A percentile compares a stretch with the other conserved stretches of the same genome.
These are phyloP conservation scores for Melinaea marsaeus DNA, from an alignment of 2,888 invertebrate species.

Conservation along the genomic window DNA sequence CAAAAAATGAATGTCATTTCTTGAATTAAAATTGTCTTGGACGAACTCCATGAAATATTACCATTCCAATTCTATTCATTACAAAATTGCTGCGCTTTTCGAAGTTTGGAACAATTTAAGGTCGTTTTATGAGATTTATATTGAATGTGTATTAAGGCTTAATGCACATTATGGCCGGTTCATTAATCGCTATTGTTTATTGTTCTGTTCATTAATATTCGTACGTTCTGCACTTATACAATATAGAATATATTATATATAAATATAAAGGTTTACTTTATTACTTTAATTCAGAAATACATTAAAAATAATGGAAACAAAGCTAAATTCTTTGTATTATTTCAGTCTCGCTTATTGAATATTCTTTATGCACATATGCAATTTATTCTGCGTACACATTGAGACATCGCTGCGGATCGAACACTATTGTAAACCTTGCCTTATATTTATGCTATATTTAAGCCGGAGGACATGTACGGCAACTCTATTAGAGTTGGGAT, in stretches of 20 bases:
- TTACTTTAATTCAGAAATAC: neutral
- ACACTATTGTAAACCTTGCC: constrained; percentile 15
- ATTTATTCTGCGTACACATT: neutral
- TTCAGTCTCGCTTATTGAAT: constrained; percentile 7
- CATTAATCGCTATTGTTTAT: neutral
- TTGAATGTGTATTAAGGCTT: constrained; percentile 1
- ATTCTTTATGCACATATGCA: constrained; percentile 5
- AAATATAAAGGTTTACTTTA: neutral
- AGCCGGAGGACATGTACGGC: constrained; percentile 25
- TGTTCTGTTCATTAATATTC: neutral
- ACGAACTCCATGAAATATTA: constrained; percentile 26
- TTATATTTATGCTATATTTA: constrained; percentile 17
- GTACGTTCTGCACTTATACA: too few relatives aligned
- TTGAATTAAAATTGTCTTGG: constrained; percentile 30
- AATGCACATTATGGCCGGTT: constrained; percentile 1
- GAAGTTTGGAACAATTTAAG: constrained; percentile 17
- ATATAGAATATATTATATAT: neutral
- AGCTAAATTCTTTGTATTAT: neutral
- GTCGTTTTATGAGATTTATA: constrained; percentile 5
- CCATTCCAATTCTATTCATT: constrained; percentile 27
- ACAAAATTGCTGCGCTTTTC: constrained; percentile 21
- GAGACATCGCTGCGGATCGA: constrained; percentile 5
- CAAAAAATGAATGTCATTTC: constrained; percentile 37
- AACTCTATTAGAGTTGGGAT: constrained; percentile 28
- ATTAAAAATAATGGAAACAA: too few relatives aligned